phyloP scores from a whole-genome alignment of 2,113 vertebrate genomes.

The Pygoscelis adeliae region DNA sequence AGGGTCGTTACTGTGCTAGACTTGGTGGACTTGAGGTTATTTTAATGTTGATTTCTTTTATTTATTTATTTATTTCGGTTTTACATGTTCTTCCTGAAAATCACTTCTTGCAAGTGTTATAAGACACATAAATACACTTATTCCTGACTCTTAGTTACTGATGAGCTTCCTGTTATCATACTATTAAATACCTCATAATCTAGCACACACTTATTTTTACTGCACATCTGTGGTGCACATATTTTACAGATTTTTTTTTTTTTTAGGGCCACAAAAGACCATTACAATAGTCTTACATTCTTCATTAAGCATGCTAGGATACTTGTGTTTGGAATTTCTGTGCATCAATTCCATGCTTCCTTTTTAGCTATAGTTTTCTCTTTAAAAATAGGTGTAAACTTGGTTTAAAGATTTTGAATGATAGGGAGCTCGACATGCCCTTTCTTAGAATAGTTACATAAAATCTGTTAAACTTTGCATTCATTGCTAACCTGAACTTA shows the following conservation, averaged over 20 bases:
- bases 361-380: not conserved
- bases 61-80: not conserved
- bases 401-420: not conserved
- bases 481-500: not conserved
- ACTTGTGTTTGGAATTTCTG: not conserved
- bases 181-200: not conserved
- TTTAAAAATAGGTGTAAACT: not conserved
- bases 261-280: not conserved
- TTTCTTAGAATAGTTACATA: not conserved
- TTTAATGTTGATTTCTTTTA: not conserved
- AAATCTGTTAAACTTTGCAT: not conserved
- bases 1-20: accelerated
- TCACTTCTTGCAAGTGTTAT: not conserved
- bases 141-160: not conserved
- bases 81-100: not conserved
- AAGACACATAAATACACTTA: not conserved
- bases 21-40: not conserved
- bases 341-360: not conserved
- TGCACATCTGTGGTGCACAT: not conserved
- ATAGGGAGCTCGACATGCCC: not conserved
- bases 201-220: not conserved
- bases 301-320: not conserved
- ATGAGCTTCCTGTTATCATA: not conserved
- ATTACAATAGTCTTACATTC: not conserved
- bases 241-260: not conserved